A percentile compares a stretch with the other conserved stretches of the same genome.
Evolutionary conservation across 2,888 invertebrate genomes (phyloP).

Genomic region (Hyposoter dolosus): DNA sequence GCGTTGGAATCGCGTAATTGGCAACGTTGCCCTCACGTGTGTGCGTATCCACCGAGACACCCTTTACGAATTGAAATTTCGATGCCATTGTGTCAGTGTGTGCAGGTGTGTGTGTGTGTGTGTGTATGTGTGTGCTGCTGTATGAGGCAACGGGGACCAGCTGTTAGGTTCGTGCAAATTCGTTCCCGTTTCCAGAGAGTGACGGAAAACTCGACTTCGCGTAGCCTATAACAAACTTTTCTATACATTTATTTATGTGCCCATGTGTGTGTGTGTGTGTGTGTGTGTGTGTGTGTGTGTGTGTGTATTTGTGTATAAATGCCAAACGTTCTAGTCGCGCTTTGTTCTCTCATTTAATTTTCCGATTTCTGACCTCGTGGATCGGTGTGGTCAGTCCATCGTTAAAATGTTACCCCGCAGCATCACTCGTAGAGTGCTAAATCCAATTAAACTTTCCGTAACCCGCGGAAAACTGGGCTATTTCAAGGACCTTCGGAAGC

Average conservation of each 20-base stretch:
- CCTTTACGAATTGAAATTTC: slow-evolving; percentile 26
- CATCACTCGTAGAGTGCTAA: slow-evolving; percentile 29
- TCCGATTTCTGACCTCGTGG: slow-evolving; percentile 52
- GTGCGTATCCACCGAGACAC: neutral
- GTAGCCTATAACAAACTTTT: slow-evolving; percentile 9
- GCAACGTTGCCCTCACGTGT: slow-evolving; percentile 51
- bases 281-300: neutral
- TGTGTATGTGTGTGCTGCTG: neutral
- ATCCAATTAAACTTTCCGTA: slow-evolving; percentile 67
- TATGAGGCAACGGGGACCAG: slow-evolving; percentile 24
- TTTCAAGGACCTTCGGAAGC: slow-evolving; percentile 10
- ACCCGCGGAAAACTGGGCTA: slow-evolving; percentile 43
- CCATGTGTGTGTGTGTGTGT: neutral
- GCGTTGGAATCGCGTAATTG: slow-evolving; percentile 68
- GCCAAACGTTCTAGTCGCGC: slow-evolving; percentile 36
- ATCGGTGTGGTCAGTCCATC: slow-evolving; percentile 56
- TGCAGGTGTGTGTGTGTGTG: slow-evolving; percentile 20
- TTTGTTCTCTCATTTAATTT: slow-evolving; percentile 59
- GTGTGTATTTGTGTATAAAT: neutral
- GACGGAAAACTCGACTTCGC: slow-evolving; percentile 20
- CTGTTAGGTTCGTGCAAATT: slow-evolving; percentile 55
- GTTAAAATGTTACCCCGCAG: slow-evolving; percentile 52
- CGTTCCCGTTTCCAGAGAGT: slow-evolving; percentile 49
- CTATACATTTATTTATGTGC: neutral
- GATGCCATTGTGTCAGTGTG: slow-evolving; percentile 24